Percentiles rank a stretch among this genome's conserved stretches.
Evolutionary conservation across 2,113 vertebrate species (phyloP).

Genomic region (Heteronetta atricapilla): DNA sequence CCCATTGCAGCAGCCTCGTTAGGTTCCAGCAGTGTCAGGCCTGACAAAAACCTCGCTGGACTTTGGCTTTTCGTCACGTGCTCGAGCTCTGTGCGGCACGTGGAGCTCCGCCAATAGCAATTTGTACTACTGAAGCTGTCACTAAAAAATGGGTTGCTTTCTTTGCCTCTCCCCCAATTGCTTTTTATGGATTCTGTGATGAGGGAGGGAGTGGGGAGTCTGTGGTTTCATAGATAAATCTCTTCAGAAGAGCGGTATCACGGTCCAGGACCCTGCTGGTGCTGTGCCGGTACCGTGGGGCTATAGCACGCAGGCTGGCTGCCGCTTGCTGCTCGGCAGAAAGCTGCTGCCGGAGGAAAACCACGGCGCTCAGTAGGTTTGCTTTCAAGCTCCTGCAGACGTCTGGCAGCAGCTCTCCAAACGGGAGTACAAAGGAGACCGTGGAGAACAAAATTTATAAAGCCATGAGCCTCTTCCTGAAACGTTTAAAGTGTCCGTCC

Average conservation of each 20-base stretch:
- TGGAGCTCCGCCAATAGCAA: background rate
- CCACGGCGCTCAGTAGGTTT: background rate
- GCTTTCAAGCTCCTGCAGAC: background rate
- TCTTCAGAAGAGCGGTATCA: constrained; percentile 16
- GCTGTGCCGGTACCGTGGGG: background rate
- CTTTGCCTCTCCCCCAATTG: background rate
- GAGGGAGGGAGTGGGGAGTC: constrained; percentile 36
- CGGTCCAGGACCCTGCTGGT: background rate
- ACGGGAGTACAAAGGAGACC: background rate
- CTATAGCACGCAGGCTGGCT: background rate
- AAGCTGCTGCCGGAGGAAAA: background rate
- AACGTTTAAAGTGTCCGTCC: background rate
- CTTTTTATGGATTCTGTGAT: constrained; percentile 51
- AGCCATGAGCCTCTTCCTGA: background rate
- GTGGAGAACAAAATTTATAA: background rate
- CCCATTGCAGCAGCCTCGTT: background rate
- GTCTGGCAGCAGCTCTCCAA: background rate
- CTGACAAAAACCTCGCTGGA: background rate
- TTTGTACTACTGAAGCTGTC: background rate
- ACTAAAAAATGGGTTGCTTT: background rate
- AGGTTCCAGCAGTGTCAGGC: background rate
- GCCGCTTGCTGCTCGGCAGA: background rate
- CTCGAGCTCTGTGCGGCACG: background rate
- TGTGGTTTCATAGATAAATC: constrained; percentile 48
- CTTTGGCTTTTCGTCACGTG: background rate